Conservation (phyloP, 1,140 invertebrate species). For the Daktulosphaira vitifoliae region DNA sequence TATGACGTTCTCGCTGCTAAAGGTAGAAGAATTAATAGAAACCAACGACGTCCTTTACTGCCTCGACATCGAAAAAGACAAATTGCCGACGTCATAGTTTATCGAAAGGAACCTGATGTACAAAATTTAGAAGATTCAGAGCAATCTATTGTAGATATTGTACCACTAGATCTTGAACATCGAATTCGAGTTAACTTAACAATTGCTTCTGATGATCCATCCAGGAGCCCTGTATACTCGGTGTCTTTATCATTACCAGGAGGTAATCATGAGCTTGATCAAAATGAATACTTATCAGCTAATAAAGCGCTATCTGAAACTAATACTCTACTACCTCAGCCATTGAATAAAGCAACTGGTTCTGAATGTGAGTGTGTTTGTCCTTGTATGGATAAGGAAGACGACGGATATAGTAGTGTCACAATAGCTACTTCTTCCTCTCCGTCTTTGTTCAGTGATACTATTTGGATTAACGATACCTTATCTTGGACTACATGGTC, state of each 20-base stretch:
- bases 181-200: conserved; percentile 49
- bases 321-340: conserved; percentile 37
- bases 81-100: neutral
- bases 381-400: conserved; percentile 48
- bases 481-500: neutral
- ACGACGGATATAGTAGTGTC: neutral
- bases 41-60: neutral
- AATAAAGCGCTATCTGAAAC: no score
- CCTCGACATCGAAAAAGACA: conserved; percentile 1
- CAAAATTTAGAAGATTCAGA: neutral
- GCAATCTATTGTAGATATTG: neutral
- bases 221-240: neutral
- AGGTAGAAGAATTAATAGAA: no score
- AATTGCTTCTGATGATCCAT: conserved; percentile 53
- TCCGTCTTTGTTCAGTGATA: neutral
- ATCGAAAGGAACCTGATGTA: neutral
- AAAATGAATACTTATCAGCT: conserved; percentile 35
- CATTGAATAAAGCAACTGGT: conserved; percentile 44
- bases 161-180: neutral
- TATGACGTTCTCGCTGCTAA: neutral
- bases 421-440: neutral
- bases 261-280: no score
- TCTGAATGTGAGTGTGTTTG: conserved; percentile 68
- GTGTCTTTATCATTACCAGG: conserved; percentile 17
- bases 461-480: neutral